phyloP scores from a whole-genome alignment of 1,140 invertebrate genomes.

The Lasaia peninsularis region DNA sequence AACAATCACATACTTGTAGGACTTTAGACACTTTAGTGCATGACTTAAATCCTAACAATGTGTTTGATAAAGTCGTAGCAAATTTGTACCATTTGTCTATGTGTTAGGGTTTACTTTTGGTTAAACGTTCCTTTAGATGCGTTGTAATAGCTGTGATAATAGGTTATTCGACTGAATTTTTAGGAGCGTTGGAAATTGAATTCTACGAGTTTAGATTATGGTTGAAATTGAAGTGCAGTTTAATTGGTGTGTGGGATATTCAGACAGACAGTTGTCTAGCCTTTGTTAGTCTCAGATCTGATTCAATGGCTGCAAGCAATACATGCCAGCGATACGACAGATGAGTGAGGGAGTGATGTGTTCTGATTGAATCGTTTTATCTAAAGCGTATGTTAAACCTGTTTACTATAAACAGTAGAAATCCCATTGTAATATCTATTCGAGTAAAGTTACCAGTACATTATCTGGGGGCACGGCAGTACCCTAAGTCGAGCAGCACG shows the following conservation, averaged over 20 bases:
- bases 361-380: constrained; percentile 17
- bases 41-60: constrained; percentile 18
- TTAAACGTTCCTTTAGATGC: neutral
- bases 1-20: constrained; percentile 32
- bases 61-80: constrained; percentile 11
- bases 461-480: too few relatives aligned
- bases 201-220: neutral
- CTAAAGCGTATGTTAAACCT: neutral
- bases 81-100: constrained; percentile 9
- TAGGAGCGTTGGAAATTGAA: neutral
- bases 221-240: neutral
- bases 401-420: neutral
- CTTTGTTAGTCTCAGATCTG: constrained; percentile 40
- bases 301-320: constrained; percentile 27
- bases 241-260: constrained; percentile 24
- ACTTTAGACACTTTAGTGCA: constrained; percentile 45
- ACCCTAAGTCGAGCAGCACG: too few relatives aligned
- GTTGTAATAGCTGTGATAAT: constrained; percentile 10
- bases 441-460: too few relatives aligned
- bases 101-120: constrained; percentile 15
- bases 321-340: neutral
- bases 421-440: too few relatives aligned
- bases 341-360: neutral
- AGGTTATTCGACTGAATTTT: constrained; percentile 9
- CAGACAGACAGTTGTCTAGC: constrained; percentile 40